Base-by-base conservation (phyloP, 2,113 vertebrate genomes). In the Antennarius striatus region DNA sequence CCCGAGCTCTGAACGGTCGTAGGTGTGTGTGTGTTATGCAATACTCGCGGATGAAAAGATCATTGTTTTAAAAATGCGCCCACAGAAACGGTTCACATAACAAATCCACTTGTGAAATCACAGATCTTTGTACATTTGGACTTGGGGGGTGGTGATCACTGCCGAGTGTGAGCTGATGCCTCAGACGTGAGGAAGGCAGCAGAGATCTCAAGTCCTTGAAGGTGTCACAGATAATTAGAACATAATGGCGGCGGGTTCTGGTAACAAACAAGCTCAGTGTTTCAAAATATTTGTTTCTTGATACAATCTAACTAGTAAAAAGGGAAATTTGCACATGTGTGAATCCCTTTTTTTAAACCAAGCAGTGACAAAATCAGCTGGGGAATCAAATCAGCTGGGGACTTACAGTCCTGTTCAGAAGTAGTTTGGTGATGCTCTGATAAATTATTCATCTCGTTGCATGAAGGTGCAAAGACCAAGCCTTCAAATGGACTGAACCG, bases 11-110 rank as follows among this genome's bases (percentile, higher is more conserved):
- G 51, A 63, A 69, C 70, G 77, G 70, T 46, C n/a, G 77, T 85
- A 85, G 85, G 85, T 88, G 82, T 86, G 85, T 88, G 82, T 86
- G 42, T 12, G 42, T 90, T 90, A 86, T 39, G 79, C 73, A 89
- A 88, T 66, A 14, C 59, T 67, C 58, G 68, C 50, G 65, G 66
- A 84, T 80, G 68, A 89, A 88, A 80, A 72, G 82, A 69, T 81
- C 80, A 76, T 84, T 90, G 88, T 90, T 85, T 80, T 66, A 73
- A 0, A 47, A 66, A 77, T 4, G 32, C 82, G 66, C 89, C 87
- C 63, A 90, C 86, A 5, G 72, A 62, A 56, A 53, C n/a, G 59
- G 68, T 70, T 83, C 75, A 77, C 68, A 68, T 61, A 85, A 89
- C 61, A 56, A 73, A 74, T 63, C 67, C 68, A 57, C 70, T 81